Conservation (phyloP, 2,888 invertebrate species). For the Nomada hirtipes region DNA sequence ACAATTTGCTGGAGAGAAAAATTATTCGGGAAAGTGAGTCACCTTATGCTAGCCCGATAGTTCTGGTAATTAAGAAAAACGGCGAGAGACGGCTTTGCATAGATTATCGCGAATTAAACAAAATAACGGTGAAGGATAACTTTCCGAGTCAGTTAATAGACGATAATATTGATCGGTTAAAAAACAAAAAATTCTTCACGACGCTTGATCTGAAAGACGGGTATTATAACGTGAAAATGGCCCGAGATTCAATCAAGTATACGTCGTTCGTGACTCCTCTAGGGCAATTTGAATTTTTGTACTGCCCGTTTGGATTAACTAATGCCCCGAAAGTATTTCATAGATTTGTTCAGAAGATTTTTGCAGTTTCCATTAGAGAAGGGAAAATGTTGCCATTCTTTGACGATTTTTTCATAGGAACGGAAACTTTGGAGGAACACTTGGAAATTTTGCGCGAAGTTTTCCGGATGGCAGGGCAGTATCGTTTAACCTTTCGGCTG, state of each 20-base stretch:
- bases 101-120: conserved; percentile 24
- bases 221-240: conserved; percentile 14
- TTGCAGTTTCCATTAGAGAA: not conserved
- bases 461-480: not conserved
- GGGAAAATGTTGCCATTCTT: not conserved
- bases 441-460: not conserved
- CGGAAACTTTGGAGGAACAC: not conserved
- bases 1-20: not conserved
- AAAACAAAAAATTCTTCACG: conserved; percentile 11
- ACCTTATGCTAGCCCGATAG: conserved; percentile 28
- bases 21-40: conserved; percentile 17
- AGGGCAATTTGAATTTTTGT: not conserved
- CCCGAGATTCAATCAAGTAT: not conserved
- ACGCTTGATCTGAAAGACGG: conserved; percentile 31
- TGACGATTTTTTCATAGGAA: conserved; percentile 9
- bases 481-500: not conserved
- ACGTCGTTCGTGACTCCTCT: not conserved
- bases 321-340: conserved; percentile 6
- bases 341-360: not conserved
- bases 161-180: conserved; percentile 34
- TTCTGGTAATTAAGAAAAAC: conserved; percentile 4
- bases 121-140: conserved; percentile 32
- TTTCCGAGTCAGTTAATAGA: conserved; percentile 33
- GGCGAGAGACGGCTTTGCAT: conserved; percentile 11
- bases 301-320: conserved; percentile 12